phyloP scores from a whole-genome alignment of 2,113 vertebrate genomes.

The Calyptommatus sinebrachiatus region DNA sequence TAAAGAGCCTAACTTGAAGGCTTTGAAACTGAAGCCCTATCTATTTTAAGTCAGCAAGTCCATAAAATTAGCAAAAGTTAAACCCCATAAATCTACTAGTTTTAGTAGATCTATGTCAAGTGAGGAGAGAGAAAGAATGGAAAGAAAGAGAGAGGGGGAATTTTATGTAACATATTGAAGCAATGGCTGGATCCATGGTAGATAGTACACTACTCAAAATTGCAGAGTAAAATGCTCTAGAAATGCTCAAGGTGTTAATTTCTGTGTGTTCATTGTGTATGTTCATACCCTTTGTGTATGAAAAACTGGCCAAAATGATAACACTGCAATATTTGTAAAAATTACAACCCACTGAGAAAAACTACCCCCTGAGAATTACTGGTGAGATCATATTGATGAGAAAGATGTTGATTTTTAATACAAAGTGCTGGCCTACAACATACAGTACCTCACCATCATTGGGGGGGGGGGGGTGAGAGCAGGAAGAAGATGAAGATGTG shows the following conservation, averaged over 20 bases:
- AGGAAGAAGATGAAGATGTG: too few species aligned
- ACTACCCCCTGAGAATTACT: too few species aligned
- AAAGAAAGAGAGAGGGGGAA: neutral
- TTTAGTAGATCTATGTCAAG: conserved; percentile 13
- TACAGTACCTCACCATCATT: too few species aligned
- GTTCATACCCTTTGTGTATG: neutral
- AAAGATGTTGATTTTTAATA: too few species aligned
- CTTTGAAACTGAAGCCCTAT: neutral
- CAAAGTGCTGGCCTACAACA: too few species aligned
- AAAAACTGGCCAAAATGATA: too few species aligned
- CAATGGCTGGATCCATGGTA: neutral
- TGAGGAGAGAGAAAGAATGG: neutral
- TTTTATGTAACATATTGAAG: conserved; percentile 11
- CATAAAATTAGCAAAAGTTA: neutral
- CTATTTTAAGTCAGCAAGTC: neutral
- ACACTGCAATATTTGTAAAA: too few species aligned
- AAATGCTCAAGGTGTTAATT: neutral
- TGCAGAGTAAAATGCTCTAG: neutral
- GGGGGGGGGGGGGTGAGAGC: too few species aligned
- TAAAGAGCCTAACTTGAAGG: neutral
- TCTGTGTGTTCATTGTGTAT: neutral
- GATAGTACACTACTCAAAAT: neutral
- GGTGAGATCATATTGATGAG: too few species aligned
- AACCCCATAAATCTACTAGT: neutral
- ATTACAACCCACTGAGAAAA: too few species aligned